Evolutionary conservation across 1,140 invertebrate species (phyloP).

Genomic region (Frieseomelitta varia): DNA sequence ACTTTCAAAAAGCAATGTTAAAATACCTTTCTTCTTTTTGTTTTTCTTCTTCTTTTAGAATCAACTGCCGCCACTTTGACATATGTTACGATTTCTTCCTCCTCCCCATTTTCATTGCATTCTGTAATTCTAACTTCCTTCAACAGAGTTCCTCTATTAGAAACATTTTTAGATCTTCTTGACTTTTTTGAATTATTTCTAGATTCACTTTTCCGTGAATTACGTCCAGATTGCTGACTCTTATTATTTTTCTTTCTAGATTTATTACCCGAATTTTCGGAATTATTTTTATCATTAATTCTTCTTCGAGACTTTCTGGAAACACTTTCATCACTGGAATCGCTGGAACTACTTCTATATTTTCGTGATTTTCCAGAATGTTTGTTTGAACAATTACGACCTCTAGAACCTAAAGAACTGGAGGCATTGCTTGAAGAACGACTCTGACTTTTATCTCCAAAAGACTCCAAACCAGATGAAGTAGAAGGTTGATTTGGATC

Average conservation of each 20-base stretch:
- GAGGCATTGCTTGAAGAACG: constrained; percentile 65
- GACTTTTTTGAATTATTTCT: constrained; percentile 69
- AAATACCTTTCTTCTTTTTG: constrained; percentile 79
- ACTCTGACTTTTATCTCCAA: constrained; percentile 76
- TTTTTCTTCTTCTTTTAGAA: constrained; percentile 66
- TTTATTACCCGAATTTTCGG: constrained; percentile 41
- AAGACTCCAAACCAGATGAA: constrained; percentile 80
- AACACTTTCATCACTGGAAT: constrained; percentile 17
- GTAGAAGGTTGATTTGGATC: constrained; percentile 81
- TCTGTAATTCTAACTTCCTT: constrained; percentile 77
- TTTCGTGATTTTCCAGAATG: constrained; percentile 16
- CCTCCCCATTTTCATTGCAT: constrained; percentile 74
- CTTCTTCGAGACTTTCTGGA: not conserved
- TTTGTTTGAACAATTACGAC: constrained; percentile 51
- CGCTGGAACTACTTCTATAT: constrained; percentile 31
- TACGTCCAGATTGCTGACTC: constrained; percentile 32
- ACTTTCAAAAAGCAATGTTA: constrained; percentile 42
- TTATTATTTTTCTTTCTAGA: constrained; percentile 33
- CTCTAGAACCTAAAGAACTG: constrained; percentile 62
- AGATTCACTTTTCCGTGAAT: constrained; percentile 62
- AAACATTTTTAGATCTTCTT: constrained; percentile 76
- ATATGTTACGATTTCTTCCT: constrained; percentile 76
- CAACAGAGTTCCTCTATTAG: constrained; percentile 72
- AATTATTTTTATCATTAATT: not conserved
- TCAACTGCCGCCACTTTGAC: constrained; percentile 72